Conservation (phyloP, 2,113 vertebrate genomes). For the Emydocephalus ijimae region DNA sequence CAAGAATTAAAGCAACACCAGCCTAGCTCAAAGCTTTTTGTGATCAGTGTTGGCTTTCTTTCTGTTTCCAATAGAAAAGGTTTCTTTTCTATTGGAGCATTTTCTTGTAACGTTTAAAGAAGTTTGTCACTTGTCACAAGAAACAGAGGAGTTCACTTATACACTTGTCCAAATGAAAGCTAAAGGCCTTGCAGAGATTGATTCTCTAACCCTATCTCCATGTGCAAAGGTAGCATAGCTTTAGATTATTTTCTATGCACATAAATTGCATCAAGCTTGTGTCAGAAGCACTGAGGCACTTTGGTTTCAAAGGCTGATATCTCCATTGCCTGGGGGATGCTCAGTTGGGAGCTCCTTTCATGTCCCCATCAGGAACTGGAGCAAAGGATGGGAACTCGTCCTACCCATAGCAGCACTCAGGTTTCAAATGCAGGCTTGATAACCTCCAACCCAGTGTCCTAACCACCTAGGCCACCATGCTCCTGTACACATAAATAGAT, state of each 20-base stretch:
- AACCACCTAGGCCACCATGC: not conserved
- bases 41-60: not conserved
- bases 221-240: not conserved
- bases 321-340: not conserved
- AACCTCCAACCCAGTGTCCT: not conserved
- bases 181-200: not conserved
- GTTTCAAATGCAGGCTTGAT: not conserved
- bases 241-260: not conserved
- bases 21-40: not conserved
- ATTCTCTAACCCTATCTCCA: not conserved
- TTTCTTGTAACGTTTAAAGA: not conserved
- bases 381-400: not conserved
- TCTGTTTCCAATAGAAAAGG: not conserved
- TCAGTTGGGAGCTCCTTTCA: not conserved
- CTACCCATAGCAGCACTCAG: not conserved
- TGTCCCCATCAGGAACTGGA: not conserved
- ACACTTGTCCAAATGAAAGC: not conserved
- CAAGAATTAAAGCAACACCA: not conserved
- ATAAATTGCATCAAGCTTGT: not conserved
- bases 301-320: not conserved
- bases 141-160: not conserved
- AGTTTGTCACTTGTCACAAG: not conserved
- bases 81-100: not conserved
- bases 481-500: not conserved
- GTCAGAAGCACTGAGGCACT: not conserved